Conservation (phyloP, 1,140 invertebrate species). For the Hydropsyche tenuis region DNA sequence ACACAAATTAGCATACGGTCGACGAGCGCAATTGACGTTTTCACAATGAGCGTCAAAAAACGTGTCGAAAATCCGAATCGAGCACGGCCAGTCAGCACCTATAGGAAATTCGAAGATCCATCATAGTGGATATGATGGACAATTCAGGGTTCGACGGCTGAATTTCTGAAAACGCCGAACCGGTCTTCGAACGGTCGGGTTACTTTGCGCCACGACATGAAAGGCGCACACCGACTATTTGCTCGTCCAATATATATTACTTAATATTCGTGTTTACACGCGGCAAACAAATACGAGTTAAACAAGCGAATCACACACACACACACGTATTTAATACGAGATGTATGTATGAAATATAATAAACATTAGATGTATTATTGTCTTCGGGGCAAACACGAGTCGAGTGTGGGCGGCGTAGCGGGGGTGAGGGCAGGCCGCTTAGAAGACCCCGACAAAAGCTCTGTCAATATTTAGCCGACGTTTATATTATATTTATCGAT, state of each 20-base stretch:
- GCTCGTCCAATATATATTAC: conserved; percentile 43
- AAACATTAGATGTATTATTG: conserved; percentile 1
- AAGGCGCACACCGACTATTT: conserved; percentile 19
- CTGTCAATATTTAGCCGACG: conserved; percentile 44
- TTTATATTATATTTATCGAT: no score
- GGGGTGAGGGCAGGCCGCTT: conserved; percentile 32
- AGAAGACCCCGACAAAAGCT: conserved; percentile 47
- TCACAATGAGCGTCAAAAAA: no score
- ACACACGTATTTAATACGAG: no score
- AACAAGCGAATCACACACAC: conserved; percentile 30
- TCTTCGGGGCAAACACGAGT: conserved; percentile 8
- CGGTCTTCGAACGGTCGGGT: conserved; percentile 14
- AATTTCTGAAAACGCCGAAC: background rate
- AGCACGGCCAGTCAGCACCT: no score
- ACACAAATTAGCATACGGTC: no score
- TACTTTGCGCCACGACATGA: conserved; percentile 15
- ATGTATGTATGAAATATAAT: no score
- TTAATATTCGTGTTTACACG: conserved; percentile 49
- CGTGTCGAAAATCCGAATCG: no score
- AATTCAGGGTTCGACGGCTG: no score
- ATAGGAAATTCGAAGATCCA: no score
- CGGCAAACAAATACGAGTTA: conserved; percentile 46
- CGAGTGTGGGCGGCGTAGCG: background rate
- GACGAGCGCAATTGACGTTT: background rate
- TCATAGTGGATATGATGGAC: no score